Percentiles rank a stretch among this genome's conserved stretches.
Conservation (phyloP, 2,113 vertebrate genomes). For the Hucho hucho region DNA sequence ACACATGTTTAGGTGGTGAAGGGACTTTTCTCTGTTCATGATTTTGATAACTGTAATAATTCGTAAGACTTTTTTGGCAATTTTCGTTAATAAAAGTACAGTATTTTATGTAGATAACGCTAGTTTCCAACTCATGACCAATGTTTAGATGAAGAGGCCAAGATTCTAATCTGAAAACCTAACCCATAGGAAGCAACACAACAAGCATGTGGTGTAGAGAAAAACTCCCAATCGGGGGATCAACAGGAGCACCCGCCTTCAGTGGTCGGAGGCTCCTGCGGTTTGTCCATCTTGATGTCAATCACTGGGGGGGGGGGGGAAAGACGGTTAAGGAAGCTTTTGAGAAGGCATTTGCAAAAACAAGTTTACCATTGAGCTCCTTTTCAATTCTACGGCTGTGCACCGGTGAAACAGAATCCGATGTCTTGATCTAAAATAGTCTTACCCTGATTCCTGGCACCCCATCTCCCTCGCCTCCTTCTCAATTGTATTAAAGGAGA, state of each 20-base stretch:
- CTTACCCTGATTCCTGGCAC: too few relatives aligned
- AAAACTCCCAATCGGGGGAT: slow-evolving; percentile 61
- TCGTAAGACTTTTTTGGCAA: slow-evolving; percentile 80
- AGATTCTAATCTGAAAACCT: slow-evolving; percentile 78
- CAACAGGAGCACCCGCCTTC: slow-evolving; percentile 91
- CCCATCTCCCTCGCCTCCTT: too few relatives aligned
- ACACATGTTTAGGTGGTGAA: slow-evolving; percentile 59
- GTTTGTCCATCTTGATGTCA: slow-evolving; percentile 91
- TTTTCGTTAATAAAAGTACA: slow-evolving; percentile 84
- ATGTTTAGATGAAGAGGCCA: slow-evolving; percentile 43
- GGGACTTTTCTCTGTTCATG: slow-evolving; percentile 44
- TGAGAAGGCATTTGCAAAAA: neutral
- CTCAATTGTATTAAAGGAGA: too few relatives aligned
- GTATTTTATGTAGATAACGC: slow-evolving; percentile 80
- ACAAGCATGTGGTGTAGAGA: slow-evolving; percentile 79
- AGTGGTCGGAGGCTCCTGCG: slow-evolving; percentile 82
- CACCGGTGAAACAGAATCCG: neutral
- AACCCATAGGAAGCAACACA: slow-evolving; percentile 74
- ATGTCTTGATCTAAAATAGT: neutral
- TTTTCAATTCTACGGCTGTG: neutral
- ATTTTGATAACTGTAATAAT: slow-evolving; percentile 63
- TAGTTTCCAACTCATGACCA: slow-evolving; percentile 59
- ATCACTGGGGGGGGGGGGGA: slow-evolving; percentile 78
- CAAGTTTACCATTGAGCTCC: neutral
- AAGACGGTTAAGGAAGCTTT: slow-evolving; percentile 68